Evolutionary conservation across 2,888 invertebrate species (phyloP), one percentile per base, ranked within the genome.

Genomic region (Spisula subtruncata): DNA sequence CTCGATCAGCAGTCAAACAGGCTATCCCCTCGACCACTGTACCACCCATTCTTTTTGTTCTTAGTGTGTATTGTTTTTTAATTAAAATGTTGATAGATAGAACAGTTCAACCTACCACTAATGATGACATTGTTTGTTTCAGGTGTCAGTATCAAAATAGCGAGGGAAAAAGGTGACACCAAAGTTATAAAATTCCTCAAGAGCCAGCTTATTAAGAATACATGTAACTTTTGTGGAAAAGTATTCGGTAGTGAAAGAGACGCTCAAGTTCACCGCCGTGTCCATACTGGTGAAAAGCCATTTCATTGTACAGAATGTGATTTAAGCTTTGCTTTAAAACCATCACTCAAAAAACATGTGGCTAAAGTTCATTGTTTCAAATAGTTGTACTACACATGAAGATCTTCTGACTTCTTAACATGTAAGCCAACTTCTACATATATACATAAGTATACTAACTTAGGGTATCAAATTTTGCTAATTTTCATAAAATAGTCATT

Each of bases 211-310:
- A 35, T 85, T n/a, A 86, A 66, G 32, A 81, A 86, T 48, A 60
- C 86, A 0, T 86, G 86, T n/a, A 10, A 54, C 14, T 41, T 66
- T 81, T 86, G 86, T 32, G 80, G 80, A 0, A 86, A 86, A 81
- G 81, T 86, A 60, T 86, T 86, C 48, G 81, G 86, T 20, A 71
- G 66, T 60, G 32, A 81, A 25, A 56, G 86, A 12, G 86, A 86
- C n/a, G 60, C 60, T 20, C 71, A 81, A 60, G 60, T 81, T 48
- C 86, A 86, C 60, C 18, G 54, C 20, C 81, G 81, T 32, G 66
- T 46, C 66, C 86, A 86, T 41, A 81, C 81, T 14, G 86, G 81
- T n/a, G 86, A 86, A 81, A 86, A 79, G 54, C 81, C 86, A 25
- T 86, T 20, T 32, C 56, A 46, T 32, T 86, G 86, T 81, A 71